Base-by-base conservation (phyloP, 2,797 vertebrate species). In the Acanthornis magna region DNA sequence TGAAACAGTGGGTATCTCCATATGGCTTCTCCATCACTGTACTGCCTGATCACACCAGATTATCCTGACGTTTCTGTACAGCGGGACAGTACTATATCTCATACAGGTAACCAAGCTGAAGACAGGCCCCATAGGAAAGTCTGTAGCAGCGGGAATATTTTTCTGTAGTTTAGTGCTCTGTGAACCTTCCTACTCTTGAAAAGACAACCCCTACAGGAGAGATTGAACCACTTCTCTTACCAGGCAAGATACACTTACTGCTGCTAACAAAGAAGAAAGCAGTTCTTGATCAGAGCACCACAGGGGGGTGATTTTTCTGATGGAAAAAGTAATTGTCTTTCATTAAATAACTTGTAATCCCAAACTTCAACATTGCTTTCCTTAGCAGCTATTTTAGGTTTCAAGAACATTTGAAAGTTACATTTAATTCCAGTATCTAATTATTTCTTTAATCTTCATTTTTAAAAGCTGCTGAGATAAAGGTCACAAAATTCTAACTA, bases 321-420 rank as follows among this genome's bases (percentile, higher is more conserved):
- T 10, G 18, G 34, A 67, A 38, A 85, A 94, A 88, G 55, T 95
- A 85, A 94, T 58, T 87, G 58, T 93, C 47, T 79, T 94, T 82
- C 70, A 71, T 93, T 94, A 93, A 95, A 77, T 76, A 93, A 85
- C 77, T 73, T 93, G 61, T 60, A 82, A 57, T 91, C 42, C 34
- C 17, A 77, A 91, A 86, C 72, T 92, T 82, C 61, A 88, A 11
- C 19, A 70, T 29, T 68, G 27, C 43, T 94, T 88, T 93, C 42
- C 58, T 93, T 84, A 88, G 82, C 40, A 88, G 60, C 78, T 95
- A 63, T 95, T 95, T 94, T 85, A 79, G 66, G 58, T 72, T 91
- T 88, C 76, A 93, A 83, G 75, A 94, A 92, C 79, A 81, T 88
- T 57, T 92, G 58, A 75, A 96, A 94, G 85, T 88, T 91, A 83